Evolutionary conservation across 2,888 invertebrate genomes (phyloP), one percentile per base, ranked within the genome.

Genomic region (Parelbella ahira): DNA sequence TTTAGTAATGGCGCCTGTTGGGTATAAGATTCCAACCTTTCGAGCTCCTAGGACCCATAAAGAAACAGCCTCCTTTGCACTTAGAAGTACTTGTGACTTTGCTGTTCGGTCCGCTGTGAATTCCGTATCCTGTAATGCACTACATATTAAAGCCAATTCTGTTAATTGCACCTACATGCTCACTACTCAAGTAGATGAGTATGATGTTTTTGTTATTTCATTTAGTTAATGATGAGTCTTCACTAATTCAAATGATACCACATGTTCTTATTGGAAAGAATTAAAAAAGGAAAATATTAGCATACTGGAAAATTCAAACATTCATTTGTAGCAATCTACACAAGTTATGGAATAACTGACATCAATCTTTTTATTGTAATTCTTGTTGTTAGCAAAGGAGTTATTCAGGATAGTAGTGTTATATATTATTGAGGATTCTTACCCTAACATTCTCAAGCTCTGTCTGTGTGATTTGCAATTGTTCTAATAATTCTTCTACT

Each of bases 1-100:
- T 20, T 27, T 21, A 34, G 4, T 13, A 37, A 38, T 30, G 36
- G 39, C 15, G 37, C 28, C 51, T 58, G 56, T 68, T 69, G 66
- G 58, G 57, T 60, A 67, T 60, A 66, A 76, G 70, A 60, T 58
- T 83, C 91, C 90, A 92, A 95, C 95, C 95, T 95, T 95, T 91
- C 95, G 92, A 90, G 94, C 94, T 91, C 94, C 94, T 90, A 95
- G 93, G 89, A 94, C 94, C 95, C 95, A 95, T 88, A 95, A 93
- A 88, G 95, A 94, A 90, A 95, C 93, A 90, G 95, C 95, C 92
- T 95, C 95, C 92, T 94, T 93, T 90, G 94, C 94, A 89, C 94
- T 95, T 89, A 95, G 92, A 90, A 95, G 93, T 90, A 92, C 92
- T 90, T 93, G 92, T 88, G 91, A 90, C 89, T 90, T 91, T 89